These are phyloP conservation scores for Furcula furcula DNA, from an alignment of 2,888 invertebrate species.

Conservation along the genomic window DNA sequence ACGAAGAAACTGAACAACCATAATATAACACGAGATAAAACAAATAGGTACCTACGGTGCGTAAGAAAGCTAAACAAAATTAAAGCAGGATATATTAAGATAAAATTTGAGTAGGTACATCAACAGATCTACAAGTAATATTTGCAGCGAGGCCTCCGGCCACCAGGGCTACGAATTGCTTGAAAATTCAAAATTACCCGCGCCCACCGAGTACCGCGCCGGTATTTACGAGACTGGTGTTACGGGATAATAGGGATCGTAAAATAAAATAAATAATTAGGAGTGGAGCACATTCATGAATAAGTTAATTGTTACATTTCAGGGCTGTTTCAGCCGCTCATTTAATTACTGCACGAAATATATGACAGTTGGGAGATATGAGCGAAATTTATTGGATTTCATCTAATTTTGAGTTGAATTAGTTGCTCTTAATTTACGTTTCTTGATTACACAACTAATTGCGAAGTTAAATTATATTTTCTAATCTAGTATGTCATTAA, in stretches of 20 bases:
- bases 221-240: constrained; percentile 69
- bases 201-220: constrained; percentile 52
- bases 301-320: constrained; percentile 69
- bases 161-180: constrained; percentile 34
- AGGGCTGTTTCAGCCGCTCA: constrained; percentile 31
- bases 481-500: no score
- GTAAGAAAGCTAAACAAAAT: constrained; percentile 2
- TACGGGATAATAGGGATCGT: constrained; percentile 71
- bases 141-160: constrained; percentile 30
- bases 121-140: constrained; percentile 29
- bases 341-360: constrained; percentile 59
- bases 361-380: constrained; percentile 45
- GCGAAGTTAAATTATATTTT: no score
- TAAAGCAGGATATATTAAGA: constrained; percentile 14
- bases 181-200: constrained; percentile 48
- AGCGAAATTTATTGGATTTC: no score
- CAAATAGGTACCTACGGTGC: not conserved
- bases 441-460: no score
- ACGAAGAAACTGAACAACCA: no score
- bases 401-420: no score
- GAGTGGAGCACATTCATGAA: constrained; percentile 68
- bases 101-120: constrained; percentile 8
- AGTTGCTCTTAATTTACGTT: no score
- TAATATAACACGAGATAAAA: no score
- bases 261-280: constrained; percentile 80